Evolutionary conservation across 2,113 vertebrate genomes (phyloP).

Genomic region (Ptilorrhoa leucosticta): DNA sequence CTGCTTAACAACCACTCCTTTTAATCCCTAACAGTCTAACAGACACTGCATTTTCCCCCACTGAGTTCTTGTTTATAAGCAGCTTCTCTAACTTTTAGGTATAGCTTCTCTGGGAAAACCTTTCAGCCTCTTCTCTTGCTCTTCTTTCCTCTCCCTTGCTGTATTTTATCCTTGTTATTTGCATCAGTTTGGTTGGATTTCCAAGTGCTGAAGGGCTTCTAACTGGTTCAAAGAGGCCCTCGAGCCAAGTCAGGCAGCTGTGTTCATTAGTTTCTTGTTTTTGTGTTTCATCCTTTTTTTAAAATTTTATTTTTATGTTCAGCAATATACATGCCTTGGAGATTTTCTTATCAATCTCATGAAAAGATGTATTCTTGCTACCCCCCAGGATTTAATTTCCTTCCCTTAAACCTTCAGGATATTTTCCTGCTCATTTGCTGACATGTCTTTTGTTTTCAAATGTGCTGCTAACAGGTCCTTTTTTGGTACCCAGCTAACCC

Average conservation of each 20-base stretch:
- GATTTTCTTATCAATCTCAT: conserved; percentile 18
- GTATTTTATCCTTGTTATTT: neutral
- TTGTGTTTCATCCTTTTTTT: neutral
- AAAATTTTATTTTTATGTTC: conserved; percentile 4
- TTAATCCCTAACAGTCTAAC: neutral
- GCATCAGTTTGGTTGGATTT: neutral
- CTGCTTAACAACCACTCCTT: neutral
- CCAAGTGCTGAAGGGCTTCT: conserved; percentile 14
- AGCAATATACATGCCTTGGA: conserved; percentile 42
- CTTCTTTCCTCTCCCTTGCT: neutral
- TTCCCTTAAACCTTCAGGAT: conserved; percentile 41
- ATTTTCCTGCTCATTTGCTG: conserved; percentile 46
- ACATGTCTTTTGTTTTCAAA: conserved; percentile 26
- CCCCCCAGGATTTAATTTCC: conserved; percentile 3
- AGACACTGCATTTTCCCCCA: neutral
- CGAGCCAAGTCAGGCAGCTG: conserved; percentile 19
- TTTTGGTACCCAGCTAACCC: neutral
- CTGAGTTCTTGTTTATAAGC: neutral
- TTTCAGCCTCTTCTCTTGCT: neutral
- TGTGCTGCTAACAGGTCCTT: neutral
- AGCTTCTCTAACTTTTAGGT: neutral
- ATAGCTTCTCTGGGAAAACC: neutral
- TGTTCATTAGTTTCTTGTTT: conserved; percentile 40
- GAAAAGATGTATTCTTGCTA: neutral
- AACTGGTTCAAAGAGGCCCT: conserved; percentile 8